Evolutionary conservation across 2,888 invertebrate genomes (phyloP).

Genomic region (Zootermopsis nevadensis): DNA sequence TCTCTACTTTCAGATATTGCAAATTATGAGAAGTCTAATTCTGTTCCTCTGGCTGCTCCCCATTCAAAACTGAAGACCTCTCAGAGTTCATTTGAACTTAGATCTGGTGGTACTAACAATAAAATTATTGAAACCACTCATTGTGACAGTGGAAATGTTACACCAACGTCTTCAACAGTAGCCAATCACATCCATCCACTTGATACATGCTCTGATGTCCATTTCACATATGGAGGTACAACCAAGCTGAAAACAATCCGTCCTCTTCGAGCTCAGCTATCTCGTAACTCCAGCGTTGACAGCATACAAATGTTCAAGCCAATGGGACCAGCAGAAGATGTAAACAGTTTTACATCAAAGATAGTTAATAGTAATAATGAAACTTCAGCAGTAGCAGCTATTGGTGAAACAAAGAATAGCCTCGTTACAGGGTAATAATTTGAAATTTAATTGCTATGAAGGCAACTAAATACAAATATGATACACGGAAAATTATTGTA

Average conservation of each 20-base stretch:
- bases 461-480: background rate
- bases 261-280: conserved; percentile 59
- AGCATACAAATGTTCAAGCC: conserved; percentile 20
- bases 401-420: background rate
- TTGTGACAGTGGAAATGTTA: conserved; percentile 70
- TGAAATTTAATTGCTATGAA: background rate
- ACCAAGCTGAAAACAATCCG: conserved; percentile 82
- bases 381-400: background rate
- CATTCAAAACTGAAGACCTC: conserved; percentile 54
- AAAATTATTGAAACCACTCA: background rate
- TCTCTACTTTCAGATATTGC: background rate
- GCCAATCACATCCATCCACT: conserved; percentile 71
- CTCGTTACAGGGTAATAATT: conserved; percentile 26
- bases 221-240: conserved; percentile 83
- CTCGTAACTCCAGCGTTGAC: conserved; percentile 43
- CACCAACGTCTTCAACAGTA: conserved; percentile 61
- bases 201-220: conserved; percentile 79
- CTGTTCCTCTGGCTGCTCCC: conserved; percentile 36
- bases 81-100: conserved; percentile 56
- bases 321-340: conserved; percentile 15
- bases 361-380: conserved; percentile 17
- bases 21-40: conserved; percentile 10
- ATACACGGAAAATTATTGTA: background rate
- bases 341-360: background rate
- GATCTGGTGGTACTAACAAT: background rate